Percentiles rank a stretch among this genome's conserved stretches.
Conservation (phyloP, 2,888 invertebrate genomes). For the Lepidochitona cinerea region DNA sequence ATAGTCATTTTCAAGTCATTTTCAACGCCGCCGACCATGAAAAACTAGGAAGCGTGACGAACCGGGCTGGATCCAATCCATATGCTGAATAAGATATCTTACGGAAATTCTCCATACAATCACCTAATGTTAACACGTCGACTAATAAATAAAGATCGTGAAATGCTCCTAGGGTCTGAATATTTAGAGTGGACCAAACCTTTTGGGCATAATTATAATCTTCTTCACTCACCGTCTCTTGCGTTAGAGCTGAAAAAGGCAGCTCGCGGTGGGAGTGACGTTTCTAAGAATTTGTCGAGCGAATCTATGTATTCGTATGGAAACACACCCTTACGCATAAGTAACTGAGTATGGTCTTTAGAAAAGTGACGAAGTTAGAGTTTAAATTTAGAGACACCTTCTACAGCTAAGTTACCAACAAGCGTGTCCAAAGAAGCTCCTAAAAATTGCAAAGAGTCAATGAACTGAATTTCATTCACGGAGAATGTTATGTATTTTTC, state of each 20-base stretch:
- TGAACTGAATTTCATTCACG: no score
- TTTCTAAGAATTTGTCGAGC: constrained; percentile 13
- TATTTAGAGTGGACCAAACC: constrained; percentile 30
- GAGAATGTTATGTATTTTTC: no score
- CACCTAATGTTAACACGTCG: constrained; percentile 49
- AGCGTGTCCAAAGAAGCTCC: no score
- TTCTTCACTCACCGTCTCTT: constrained; percentile 17
- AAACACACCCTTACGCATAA: background rate
- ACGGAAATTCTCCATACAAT: constrained; percentile 59
- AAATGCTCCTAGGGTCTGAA: constrained; percentile 37
- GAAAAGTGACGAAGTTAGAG: no score
- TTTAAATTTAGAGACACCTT: no score
- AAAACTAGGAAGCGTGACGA: constrained; percentile 48
- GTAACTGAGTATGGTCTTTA: no score
- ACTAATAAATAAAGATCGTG: constrained; percentile 39
- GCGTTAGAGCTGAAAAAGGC: constrained; percentile 28
- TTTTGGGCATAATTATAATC: constrained; percentile 35
- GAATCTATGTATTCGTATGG: background rate
- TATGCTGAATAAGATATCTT: constrained; percentile 36
- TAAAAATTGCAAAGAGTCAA: no score
- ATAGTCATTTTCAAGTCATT: constrained; percentile 40
- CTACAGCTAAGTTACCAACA: no score
- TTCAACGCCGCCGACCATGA: constrained; percentile 55
- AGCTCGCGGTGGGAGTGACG: constrained; percentile 13
- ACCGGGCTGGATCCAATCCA: constrained; percentile 46